Evolutionary conservation across 2,888 invertebrate species (phyloP).

Genomic region (Drosophila ezoana): DNA sequence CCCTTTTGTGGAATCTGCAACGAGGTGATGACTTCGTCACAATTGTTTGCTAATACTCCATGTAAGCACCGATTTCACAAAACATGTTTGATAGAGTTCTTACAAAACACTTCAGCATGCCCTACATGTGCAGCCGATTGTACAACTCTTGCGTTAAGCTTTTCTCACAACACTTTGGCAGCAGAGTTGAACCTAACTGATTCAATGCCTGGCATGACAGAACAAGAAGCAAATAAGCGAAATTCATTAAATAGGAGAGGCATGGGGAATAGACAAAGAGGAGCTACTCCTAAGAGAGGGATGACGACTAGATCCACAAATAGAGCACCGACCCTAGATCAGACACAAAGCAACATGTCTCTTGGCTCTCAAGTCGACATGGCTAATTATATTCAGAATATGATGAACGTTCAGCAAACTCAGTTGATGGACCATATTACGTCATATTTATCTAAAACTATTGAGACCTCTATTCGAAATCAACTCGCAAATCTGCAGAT

Average conservation of each 20-base stretch:
- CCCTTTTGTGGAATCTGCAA: too few species aligned
- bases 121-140: neutral
- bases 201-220: neutral
- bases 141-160: neutral
- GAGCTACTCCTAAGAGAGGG: neutral
- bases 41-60: too few species aligned
- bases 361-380: neutral
- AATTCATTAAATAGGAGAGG: neutral
- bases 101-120: too few species aligned
- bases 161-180: neutral
- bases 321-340: neutral
- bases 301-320: neutral
- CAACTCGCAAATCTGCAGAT: neutral
- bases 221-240: neutral
- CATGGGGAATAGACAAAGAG: neutral
- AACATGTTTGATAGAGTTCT: too few species aligned
- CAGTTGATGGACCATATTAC: neutral
- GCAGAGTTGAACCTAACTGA: neutral
- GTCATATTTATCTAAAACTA: neutral
- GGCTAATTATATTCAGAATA: neutral
- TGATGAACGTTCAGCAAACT: too few species aligned
- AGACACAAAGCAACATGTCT: neutral
- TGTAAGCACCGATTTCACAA: too few species aligned
- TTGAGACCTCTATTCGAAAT: too few species aligned
- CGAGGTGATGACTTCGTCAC: too few species aligned